These are phyloP conservation scores for Halcyon chelicuti DNA, from an alignment of 2,797 vertebrate species.

Conservation along the genomic window DNA sequence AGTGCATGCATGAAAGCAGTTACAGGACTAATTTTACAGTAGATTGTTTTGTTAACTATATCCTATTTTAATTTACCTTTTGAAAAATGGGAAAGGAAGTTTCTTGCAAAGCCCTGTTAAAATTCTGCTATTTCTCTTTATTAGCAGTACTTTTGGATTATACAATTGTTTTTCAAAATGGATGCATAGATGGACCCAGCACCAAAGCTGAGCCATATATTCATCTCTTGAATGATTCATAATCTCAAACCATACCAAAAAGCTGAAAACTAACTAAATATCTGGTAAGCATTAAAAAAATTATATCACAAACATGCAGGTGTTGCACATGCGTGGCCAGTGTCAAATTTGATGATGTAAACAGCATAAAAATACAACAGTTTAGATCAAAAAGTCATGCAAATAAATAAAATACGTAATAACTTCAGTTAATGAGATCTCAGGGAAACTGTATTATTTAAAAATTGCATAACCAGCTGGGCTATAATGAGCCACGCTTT, in stretches of 20 bases:
- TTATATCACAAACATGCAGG: not conserved
- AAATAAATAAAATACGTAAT: constrained; percentile 58
- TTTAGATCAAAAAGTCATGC: not conserved
- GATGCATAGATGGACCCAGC: not conserved
- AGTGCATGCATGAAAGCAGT: not conserved
- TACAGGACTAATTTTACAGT: not conserved
- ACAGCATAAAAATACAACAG: not conserved
- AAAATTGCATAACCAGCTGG: constrained; percentile 71
- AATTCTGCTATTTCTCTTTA: not conserved
- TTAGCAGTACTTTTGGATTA: not conserved
- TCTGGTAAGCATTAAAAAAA: not conserved
- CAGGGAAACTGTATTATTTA: constrained; percentile 56
- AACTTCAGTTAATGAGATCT: constrained; percentile 25
- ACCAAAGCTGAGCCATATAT: not conserved
- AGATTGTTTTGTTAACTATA: not conserved
- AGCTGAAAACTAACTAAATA: not conserved
- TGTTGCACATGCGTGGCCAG: not conserved
- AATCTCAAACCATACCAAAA: not conserved
- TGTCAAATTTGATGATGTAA: not conserved
- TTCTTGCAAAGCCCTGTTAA: not conserved
- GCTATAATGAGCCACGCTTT: constrained; percentile 68
- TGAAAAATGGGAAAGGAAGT: not conserved
- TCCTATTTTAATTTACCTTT: not conserved
- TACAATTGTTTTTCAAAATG: not conserved
- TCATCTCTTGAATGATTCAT: not conserved